Evolutionary conservation across 2,888 invertebrate genomes (phyloP), one percentile per base, ranked within the genome.

Genomic region (Polydrusus cervinus): DNA sequence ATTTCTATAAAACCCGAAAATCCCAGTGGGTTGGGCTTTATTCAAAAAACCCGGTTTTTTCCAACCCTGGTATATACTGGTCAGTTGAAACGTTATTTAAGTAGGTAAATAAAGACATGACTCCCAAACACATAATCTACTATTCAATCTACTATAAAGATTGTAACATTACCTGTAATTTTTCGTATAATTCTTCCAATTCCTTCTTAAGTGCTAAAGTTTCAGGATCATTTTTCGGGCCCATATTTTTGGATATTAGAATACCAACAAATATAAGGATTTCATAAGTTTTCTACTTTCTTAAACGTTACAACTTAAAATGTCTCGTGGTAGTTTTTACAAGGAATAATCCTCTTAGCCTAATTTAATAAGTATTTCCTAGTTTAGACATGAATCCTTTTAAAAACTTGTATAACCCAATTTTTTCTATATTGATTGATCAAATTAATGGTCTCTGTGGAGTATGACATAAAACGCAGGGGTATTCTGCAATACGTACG

Each of bases 171-270:
- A 95, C 95, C 93, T 95, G 93, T 80, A 94, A 90, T 88, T 94
- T 93, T 79, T 92, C 91, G 83, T 95, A 93, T 79, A 96, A 88
- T 75, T 93, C 93, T 75, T 94, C 94, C 16, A 97, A 89, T 87
- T 97, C 96, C 83, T 94, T 93, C 84, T 93, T 92, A 30, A 97
- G 89, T 70, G 92, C 92, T 25, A 92, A 89, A 1, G 93, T 91
- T 87, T 96, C 96, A 0, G 95, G 92, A 87, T 96, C 96, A 81
- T 93, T 93, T 87, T 96, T 96, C 5, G 93, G 93, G 9, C 93
- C 92, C 95, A 95, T 94, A 84, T 79, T 78, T 70, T 8, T 16
- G 62, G 47, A 71, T 40, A 14, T 53, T 71, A 53, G 13, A 13
- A 13, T 53, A 51, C 18, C 10, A 38, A 38, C 38, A 53, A 40